Percentiles rank a stretch among this genome's conserved stretches.
Evolutionary conservation across 1,140 invertebrate genomes (phyloP).

Genomic region (Orius insidiosus): DNA sequence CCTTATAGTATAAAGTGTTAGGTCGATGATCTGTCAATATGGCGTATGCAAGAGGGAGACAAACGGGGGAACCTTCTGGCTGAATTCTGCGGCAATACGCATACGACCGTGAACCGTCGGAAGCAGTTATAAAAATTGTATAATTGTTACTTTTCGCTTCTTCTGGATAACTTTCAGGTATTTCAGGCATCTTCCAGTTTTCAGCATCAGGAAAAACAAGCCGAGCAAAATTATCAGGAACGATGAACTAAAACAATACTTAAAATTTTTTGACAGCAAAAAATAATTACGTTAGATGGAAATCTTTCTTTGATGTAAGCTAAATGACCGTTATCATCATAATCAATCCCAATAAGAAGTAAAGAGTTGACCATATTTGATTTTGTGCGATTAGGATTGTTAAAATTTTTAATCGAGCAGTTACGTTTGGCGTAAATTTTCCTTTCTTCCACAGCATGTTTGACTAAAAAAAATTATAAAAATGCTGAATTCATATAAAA

Average conservation of each 20-base stretch:
- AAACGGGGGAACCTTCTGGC: slow-evolving; percentile 44
- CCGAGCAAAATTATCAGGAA: slow-evolving; percentile 41
- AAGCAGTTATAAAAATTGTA: slow-evolving; percentile 54
- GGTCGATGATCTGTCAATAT: slow-evolving; percentile 50
- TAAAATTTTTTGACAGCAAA: neutral
- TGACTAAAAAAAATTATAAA: slow-evolving; percentile 2
- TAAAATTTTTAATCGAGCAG: too few relatives aligned
- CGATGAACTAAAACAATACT: slow-evolving; percentile 30
- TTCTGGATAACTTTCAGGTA: slow-evolving; percentile 9
- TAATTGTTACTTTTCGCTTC: slow-evolving; percentile 31
- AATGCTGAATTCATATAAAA: slow-evolving; percentile 3
- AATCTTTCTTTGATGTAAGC: slow-evolving; percentile 48
- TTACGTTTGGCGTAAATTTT: slow-evolving; percentile 40
- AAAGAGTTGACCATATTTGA: slow-evolving; percentile 46
- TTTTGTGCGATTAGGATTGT: too few relatives aligned
- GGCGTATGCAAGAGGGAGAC: slow-evolving; percentile 60
- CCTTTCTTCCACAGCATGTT: slow-evolving; percentile 33
- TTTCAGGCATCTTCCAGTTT: slow-evolving; percentile 26
- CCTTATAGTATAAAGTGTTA: slow-evolving; percentile 50
- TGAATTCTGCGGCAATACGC: slow-evolving; percentile 58
- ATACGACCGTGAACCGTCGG: slow-evolving; percentile 45
- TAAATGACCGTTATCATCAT: slow-evolving; percentile 29
- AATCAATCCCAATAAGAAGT: slow-evolving; percentile 42
- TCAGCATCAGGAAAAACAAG: slow-evolving; percentile 49
- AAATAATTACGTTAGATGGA: slow-evolving; percentile 37